phyloP scores from a whole-genome alignment of 2,888 invertebrate species.

The Branchinecta sandiegonensis region DNA sequence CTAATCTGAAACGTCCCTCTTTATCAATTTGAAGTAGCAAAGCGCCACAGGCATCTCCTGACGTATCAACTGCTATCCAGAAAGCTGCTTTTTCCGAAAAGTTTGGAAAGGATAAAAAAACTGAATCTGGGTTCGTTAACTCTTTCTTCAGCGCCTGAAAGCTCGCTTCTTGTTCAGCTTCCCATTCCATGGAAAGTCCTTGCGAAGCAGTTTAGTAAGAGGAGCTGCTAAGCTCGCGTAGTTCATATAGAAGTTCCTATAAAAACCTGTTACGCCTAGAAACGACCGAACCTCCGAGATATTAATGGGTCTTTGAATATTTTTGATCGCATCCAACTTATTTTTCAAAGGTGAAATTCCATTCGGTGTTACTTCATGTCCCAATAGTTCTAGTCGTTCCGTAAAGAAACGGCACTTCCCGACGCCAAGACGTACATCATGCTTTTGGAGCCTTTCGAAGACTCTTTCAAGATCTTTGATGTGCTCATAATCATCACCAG shows the following conservation, averaged over 20 bases:
- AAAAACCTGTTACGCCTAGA: not conserved
- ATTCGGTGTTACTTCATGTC: not conserved
- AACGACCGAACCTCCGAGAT: not conserved
- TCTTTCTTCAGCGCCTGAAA: too few relatives aligned
- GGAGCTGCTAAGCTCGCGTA: not conserved
- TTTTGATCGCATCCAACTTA: not conserved
- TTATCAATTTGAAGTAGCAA: not conserved
- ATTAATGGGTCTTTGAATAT: not conserved
- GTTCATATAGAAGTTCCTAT: not conserved
- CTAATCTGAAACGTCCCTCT: not conserved
- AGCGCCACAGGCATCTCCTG: not conserved
- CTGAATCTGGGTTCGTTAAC: not conserved
- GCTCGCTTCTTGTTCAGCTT: too few relatives aligned
- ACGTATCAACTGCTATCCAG: not conserved
- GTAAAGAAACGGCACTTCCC: not conserved
- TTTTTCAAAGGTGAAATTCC: not conserved
- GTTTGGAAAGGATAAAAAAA: not conserved
- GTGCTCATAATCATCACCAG: not conserved
- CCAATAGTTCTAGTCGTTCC: constrained; percentile 4
- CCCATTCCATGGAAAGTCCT: not conserved
- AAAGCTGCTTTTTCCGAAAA: not conserved
- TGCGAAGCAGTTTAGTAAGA: not conserved
- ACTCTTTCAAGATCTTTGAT: constrained; percentile 8
- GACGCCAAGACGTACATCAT: not conserved
- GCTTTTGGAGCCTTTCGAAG: not conserved